These are phyloP conservation scores for Liposcelis brunnea DNA, from an alignment of 2,888 invertebrate species.

Conservation along the genomic window DNA sequence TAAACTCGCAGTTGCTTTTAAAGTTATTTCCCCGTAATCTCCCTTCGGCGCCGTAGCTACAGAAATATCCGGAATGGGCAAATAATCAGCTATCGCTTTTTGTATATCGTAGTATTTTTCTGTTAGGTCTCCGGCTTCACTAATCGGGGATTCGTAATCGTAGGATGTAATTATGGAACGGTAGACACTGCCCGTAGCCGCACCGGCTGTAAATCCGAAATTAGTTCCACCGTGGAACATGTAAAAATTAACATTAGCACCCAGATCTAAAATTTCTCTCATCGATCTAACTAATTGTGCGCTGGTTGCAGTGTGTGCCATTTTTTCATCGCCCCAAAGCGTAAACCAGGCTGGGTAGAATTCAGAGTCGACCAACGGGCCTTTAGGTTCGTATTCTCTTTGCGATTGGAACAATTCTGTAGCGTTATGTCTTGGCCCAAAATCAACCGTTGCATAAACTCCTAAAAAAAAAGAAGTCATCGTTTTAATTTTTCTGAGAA, in stretches of 20 bases:
- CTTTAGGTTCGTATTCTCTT: slow-evolving; percentile 37
- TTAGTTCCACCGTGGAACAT: slow-evolving; percentile 87
- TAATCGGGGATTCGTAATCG: slow-evolving; percentile 82
- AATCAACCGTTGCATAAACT: slow-evolving; percentile 61
- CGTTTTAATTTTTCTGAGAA: background rate
- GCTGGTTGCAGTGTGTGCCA: slow-evolving; percentile 34
- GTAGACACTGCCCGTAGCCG: slow-evolving; percentile 26
- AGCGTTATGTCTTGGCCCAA: no score
- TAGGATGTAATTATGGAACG: slow-evolving; percentile 64
- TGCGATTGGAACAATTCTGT: no score
- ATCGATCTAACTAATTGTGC: slow-evolving; percentile 33
- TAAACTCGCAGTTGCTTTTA: slow-evolving; percentile 15
- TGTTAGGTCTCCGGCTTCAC: slow-evolving; percentile 78
- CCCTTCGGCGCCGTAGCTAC: no score
- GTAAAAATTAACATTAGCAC: slow-evolving; percentile 64
- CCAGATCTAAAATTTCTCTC: slow-evolving; percentile 34
- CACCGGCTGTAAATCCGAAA: slow-evolving; percentile 44
- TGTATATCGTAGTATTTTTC: slow-evolving; percentile 58
- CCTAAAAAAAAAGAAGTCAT: slow-evolving; percentile 16
- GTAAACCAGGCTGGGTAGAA: slow-evolving; percentile 88
- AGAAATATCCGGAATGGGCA: no score
- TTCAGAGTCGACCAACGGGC: slow-evolving; percentile 79
- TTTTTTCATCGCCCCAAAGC: slow-evolving; percentile 62
- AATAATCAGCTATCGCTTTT: slow-evolving; percentile 30
- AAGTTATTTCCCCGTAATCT: slow-evolving; percentile 10